Percentiles rank a stretch among this genome's conserved stretches.
Conservation (phyloP, 2,797 vertebrate species). For the Momotus momota region DNA sequence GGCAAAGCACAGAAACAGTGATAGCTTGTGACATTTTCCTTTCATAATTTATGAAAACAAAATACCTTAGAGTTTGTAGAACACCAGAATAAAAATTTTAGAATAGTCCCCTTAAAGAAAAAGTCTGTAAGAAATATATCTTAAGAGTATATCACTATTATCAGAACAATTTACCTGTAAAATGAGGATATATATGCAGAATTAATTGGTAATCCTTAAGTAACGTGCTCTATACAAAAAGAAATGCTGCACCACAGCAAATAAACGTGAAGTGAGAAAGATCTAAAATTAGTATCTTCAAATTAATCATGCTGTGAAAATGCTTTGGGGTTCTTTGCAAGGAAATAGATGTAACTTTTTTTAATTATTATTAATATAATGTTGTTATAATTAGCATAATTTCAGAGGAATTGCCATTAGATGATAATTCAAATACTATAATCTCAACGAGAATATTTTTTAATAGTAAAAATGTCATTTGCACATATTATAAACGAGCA, state of each 20-base stretch:
- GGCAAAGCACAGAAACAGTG: slow-evolving; percentile 89
- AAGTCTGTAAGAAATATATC: not conserved
- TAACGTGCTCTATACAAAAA: not conserved
- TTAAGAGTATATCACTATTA: not conserved
- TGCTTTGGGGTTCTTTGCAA: not conserved
- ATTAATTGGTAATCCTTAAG: slow-evolving; percentile 2
- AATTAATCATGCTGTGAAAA: not conserved
- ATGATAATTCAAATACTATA: not conserved
- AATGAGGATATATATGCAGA: slow-evolving; percentile 1
- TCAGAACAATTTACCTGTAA: slow-evolving; percentile 23
- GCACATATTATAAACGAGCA: not conserved
- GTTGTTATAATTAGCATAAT: not conserved
- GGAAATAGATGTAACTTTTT: not conserved
- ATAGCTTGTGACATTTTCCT: slow-evolving; percentile 96
- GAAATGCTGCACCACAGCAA: not conserved
- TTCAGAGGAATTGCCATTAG: not conserved
- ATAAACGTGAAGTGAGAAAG: not conserved
- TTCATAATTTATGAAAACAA: slow-evolving; percentile 99
- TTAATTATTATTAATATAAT: not conserved
- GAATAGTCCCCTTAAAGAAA: not conserved
- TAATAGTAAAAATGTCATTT: not conserved
- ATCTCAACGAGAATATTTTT: not conserved
- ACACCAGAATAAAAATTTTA: slow-evolving; percentile 54
- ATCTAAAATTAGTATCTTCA: not conserved
- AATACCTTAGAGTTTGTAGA: slow-evolving; percentile 75